A percentile compares a stretch with the other conserved stretches of the same genome.
Conservation (phyloP, 2,888 invertebrate species). For the Drosophila buzzatii region DNA sequence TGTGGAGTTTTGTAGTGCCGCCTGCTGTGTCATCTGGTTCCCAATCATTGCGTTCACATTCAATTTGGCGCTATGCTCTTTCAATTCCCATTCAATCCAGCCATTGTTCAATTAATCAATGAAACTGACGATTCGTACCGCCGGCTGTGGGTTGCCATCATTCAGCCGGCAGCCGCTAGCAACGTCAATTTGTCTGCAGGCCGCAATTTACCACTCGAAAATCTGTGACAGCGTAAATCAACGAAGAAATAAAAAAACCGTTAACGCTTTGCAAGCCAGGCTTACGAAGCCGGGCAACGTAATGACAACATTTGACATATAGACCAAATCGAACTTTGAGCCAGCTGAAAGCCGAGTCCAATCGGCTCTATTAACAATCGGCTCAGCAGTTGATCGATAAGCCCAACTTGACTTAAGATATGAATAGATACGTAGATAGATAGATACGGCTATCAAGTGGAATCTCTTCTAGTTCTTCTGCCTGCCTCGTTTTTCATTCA, state of each 20-base stretch:
- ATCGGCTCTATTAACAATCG: not conserved
- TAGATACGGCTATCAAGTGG: not conserved
- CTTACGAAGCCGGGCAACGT: conserved; percentile 6
- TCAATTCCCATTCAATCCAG: conserved; percentile 23
- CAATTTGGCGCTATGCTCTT: conserved; percentile 38
- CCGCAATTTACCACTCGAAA: conserved; percentile 50
- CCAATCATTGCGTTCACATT: conserved; percentile 38
- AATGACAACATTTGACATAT: conserved; percentile 20
- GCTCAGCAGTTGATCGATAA: not conserved
- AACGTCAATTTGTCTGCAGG: conserved; percentile 58
- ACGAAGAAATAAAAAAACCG: conserved; percentile 13
- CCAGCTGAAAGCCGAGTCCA: not conserved
- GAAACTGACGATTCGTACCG: conserved; percentile 45
- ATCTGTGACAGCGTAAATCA: conserved; percentile 56
- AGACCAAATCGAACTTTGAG: not conserved
- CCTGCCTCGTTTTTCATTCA: not conserved
- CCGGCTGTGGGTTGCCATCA: conserved; percentile 43
- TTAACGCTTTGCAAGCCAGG: conserved; percentile 30
- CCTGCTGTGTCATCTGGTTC: conserved; percentile 68
- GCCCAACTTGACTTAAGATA: not conserved
- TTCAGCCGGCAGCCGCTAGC: conserved; percentile 14
- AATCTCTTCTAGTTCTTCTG: not conserved
- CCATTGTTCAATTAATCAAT: conserved; percentile 60
- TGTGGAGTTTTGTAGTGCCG: not conserved
- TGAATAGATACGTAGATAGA: too few species aligned